phyloP scores from a whole-genome alignment of 2,113 vertebrate genomes.

The Erythrocercus mccallii region DNA sequence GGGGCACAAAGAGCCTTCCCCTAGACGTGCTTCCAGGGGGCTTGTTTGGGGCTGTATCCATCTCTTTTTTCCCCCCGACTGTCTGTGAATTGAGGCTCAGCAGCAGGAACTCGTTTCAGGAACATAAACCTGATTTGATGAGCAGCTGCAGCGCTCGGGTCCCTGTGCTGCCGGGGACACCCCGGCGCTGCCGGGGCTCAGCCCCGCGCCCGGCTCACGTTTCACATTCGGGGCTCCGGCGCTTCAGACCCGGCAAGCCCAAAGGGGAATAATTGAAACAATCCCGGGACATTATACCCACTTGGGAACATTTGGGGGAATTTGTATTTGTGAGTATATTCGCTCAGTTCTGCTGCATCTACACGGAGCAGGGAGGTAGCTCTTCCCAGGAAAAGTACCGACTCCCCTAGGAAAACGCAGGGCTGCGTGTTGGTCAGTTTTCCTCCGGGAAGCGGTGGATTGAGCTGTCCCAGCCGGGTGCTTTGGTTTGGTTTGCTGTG shows the following conservation, averaged over 20 bases:
- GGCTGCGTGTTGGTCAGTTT: background rate
- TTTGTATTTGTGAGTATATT: conserved; percentile 28
- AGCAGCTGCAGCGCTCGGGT: conserved; percentile 71
- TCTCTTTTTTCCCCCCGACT: background rate
- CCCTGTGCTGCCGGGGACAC: conserved; percentile 54
- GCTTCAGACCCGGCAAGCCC: conserved; percentile 17
- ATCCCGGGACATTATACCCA: background rate
- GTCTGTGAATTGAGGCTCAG: conserved; percentile 68
- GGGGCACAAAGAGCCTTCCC: background rate
- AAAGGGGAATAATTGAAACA: conserved; percentile 7
- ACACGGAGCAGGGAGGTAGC: background rate
- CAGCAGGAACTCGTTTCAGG: conserved; percentile 74
- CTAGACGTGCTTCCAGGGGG: conserved; percentile 22
- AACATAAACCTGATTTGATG: conserved; percentile 71
- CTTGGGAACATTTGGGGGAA: conserved; percentile 31
- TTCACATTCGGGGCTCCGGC: conserved; percentile 37
- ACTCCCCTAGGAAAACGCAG: background rate
- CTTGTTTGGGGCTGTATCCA: conserved; percentile 52
- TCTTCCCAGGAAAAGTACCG: background rate
- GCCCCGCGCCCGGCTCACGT: conserved; percentile 12
- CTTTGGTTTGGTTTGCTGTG: background rate
- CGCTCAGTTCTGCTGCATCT: background rate
- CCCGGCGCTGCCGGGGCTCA: conserved; percentile 35
- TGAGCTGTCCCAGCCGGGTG: background rate
- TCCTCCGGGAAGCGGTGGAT: background rate